A percentile compares a stretch with the other conserved stretches of the same genome.
Evolutionary conservation across 1,140 invertebrate species (phyloP).

Genomic region (Neodiprion lecontei): DNA sequence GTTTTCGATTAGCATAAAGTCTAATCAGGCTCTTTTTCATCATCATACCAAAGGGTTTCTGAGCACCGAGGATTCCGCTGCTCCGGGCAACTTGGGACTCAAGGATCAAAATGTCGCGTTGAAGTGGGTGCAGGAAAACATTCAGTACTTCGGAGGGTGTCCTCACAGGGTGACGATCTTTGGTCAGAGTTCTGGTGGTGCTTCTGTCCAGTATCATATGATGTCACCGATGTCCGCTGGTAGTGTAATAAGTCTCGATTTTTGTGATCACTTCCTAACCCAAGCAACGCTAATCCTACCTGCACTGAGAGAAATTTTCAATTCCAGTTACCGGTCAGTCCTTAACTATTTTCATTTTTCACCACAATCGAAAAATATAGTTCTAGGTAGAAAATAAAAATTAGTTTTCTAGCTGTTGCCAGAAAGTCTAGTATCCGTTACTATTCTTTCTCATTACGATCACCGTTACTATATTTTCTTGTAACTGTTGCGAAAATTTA

Average conservation of each 20-base stretch:
- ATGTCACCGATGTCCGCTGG: slow-evolving; percentile 29
- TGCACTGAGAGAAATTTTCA: too few relatives aligned
- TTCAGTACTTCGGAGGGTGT: slow-evolving; percentile 59
- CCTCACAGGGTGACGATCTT: slow-evolving; percentile 57
- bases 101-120: slow-evolving; percentile 67
- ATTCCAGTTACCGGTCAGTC: too few relatives aligned
- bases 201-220: slow-evolving; percentile 54
- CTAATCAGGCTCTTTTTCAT: not conserved
- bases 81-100: slow-evolving; percentile 66
- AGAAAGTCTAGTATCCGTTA: too few relatives aligned
- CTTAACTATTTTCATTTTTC: too few relatives aligned
- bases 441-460: too few relatives aligned
- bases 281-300: not conserved
- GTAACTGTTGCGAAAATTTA: too few relatives aligned
- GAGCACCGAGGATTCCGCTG: slow-evolving; percentile 62
- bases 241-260: not conserved
- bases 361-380: too few relatives aligned
- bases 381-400: too few relatives aligned
- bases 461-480: too few relatives aligned
- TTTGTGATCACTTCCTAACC: not conserved
- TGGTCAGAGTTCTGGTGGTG: slow-evolving; percentile 59
- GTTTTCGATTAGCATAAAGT: too few relatives aligned
- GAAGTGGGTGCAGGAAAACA: slow-evolving; percentile 66
- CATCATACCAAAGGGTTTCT: slow-evolving; percentile 48
- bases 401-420: too few relatives aligned